Conservation (phyloP, 2,797 vertebrate genomes). For the Premnoplex brunnescens region DNA sequence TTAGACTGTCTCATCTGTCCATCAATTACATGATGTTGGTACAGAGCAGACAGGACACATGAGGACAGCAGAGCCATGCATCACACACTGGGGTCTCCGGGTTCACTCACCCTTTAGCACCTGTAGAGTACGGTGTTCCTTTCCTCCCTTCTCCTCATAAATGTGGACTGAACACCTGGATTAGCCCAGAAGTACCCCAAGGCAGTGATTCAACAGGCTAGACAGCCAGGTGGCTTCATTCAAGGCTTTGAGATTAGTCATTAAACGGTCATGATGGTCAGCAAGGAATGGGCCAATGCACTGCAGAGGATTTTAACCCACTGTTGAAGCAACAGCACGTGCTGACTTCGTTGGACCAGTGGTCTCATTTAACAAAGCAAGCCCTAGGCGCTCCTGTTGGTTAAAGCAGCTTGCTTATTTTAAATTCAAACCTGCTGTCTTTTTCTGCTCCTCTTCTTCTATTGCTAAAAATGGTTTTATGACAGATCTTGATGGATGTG, state of each 20-base stretch:
- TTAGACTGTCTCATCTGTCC: neutral
- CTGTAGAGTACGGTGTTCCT: too few species aligned
- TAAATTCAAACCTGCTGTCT: conserved; percentile 33
- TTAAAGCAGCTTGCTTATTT: neutral
- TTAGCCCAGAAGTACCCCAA: neutral
- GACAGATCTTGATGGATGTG: conserved; percentile 58
- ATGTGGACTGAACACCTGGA: neutral
- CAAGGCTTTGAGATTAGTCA: neutral
- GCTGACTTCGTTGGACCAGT: neutral
- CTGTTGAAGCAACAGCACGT: neutral
- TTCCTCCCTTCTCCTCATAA: neutral
- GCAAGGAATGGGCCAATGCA: neutral
- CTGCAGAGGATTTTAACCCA: neutral
- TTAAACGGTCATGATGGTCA: neutral
- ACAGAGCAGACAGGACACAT: neutral
- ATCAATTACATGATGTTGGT: neutral
- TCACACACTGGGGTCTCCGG: fast-evolving
- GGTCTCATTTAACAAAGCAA: neutral
- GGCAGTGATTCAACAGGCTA: neutral
- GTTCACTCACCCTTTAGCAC: neutral
- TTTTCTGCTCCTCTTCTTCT: conserved; percentile 22
- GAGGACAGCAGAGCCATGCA: neutral
- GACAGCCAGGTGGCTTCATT: neutral
- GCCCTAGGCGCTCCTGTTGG: neutral
- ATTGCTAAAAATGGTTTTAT: conserved; percentile 29